phyloP scores from a whole-genome alignment of 1,140 invertebrate genomes.

The Diabrotica virgifera region DNA sequence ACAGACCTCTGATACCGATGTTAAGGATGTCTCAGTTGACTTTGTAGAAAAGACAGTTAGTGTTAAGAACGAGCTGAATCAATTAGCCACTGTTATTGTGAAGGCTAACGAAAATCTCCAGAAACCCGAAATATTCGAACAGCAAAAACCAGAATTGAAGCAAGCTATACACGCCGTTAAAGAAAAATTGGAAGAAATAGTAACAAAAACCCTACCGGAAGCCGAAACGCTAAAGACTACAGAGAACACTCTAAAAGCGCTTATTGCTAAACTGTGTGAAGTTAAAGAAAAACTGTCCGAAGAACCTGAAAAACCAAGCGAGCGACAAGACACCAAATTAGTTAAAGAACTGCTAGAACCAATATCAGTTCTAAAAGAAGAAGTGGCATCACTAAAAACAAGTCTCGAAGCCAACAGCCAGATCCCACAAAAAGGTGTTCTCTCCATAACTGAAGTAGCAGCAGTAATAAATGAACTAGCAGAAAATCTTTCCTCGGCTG shows the following conservation, averaged over 20 bases:
- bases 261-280: too few relatives aligned
- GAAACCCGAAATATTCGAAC: slow-evolving; percentile 18
- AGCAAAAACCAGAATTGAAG: too few relatives aligned
- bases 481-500: neutral
- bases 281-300: neutral
- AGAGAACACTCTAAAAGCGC: too few relatives aligned
- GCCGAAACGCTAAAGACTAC: too few relatives aligned
- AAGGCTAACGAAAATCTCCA: slow-evolving; percentile 10
- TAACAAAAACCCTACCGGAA: too few relatives aligned
- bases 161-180: too few relatives aligned
- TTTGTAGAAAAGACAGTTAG: slow-evolving; percentile 8
- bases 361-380: neutral
- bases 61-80: slow-evolving; percentile 16
- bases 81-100: slow-evolving; percentile 19
- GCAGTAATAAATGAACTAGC: neutral
- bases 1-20: neutral
- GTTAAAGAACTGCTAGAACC: neutral
- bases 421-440: slow-evolving; percentile 10
- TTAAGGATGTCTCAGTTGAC: slow-evolving; percentile 11
- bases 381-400: slow-evolving; percentile 15
- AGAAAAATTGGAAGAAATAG: too few relatives aligned
- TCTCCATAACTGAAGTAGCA: neutral
- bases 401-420: neutral
- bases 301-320: neutral
- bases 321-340: neutral